phyloP scores from a whole-genome alignment of 2,888 invertebrate species.

The Ectropis crepuscularia region DNA sequence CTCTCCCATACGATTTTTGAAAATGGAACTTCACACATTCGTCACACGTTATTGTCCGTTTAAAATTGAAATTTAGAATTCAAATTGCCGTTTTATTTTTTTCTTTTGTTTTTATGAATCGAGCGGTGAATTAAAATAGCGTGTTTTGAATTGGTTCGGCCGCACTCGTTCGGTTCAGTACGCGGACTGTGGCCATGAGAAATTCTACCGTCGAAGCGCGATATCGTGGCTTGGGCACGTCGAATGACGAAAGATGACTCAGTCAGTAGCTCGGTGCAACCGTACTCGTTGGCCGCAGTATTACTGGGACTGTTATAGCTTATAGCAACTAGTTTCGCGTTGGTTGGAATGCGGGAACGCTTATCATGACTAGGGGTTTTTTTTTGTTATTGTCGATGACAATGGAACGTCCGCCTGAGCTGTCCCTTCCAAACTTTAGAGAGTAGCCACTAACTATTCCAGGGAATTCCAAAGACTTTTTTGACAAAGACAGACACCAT shows the following conservation, averaged over 20 bases:
- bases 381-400: constrained; percentile 7
- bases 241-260: constrained; percentile 76
- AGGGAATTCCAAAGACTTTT: background rate
- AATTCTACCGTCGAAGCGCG: constrained; percentile 52
- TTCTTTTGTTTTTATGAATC: constrained; percentile 47
- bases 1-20: constrained; percentile 72
- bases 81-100: constrained; percentile 6
- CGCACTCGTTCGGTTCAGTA: constrained; percentile 70
- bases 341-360: constrained; percentile 23
- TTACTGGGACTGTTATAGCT: constrained; percentile 1
- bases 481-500: too few relatives aligned
- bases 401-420: constrained; percentile 4
- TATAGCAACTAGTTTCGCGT: background rate
- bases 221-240: constrained; percentile 45
- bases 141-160: constrained; percentile 54
- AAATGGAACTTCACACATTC: constrained; percentile 77
- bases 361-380: constrained; percentile 23
- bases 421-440: background rate
- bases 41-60: constrained; percentile 54
- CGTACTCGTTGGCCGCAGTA: background rate
- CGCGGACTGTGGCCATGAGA: constrained; percentile 74
- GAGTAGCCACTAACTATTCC: background rate
- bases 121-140: constrained; percentile 66
- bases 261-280: constrained; percentile 48
- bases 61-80: constrained; percentile 4